phyloP scores from a whole-genome alignment of 2,888 invertebrate species.

The Agonopterix subpropinquella region DNA sequence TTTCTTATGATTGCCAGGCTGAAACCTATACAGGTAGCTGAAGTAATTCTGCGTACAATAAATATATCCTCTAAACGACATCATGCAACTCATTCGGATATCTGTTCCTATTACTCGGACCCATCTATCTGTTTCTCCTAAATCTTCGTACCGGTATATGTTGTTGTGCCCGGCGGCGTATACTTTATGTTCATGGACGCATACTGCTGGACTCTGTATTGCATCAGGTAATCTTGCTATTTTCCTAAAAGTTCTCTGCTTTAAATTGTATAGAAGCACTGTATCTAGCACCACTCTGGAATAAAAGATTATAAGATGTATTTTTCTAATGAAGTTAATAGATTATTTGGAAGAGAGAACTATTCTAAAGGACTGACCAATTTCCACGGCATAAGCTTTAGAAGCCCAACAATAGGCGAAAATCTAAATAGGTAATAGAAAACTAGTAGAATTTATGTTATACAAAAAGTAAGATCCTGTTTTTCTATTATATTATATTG shows the following conservation, averaged over 20 bases:
- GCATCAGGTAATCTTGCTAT: constrained; percentile 49
- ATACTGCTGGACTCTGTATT: constrained; percentile 54
- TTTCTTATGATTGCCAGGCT: constrained; percentile 32
- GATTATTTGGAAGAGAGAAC: too few relatives aligned
- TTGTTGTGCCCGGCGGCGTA: constrained; percentile 47
- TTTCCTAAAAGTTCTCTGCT: constrained; percentile 34
- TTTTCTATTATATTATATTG: too few relatives aligned
- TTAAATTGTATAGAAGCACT: constrained; percentile 47
- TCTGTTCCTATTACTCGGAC: constrained; percentile 26
- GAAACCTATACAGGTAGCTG: constrained; percentile 44
- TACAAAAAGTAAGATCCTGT: too few relatives aligned
- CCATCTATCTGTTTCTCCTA: constrained; percentile 36
- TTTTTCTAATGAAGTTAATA: too few relatives aligned
- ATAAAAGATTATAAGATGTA: constrained; percentile 11
- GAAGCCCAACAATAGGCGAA: too few relatives aligned
- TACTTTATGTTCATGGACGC: constrained; percentile 37
- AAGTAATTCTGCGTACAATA: constrained; percentile 56
- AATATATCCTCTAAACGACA: constrained; percentile 46
- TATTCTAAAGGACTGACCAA: too few relatives aligned
- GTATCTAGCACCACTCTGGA: constrained; percentile 52
- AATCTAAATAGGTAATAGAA: too few relatives aligned
- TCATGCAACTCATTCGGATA: constrained; percentile 38
- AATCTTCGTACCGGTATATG: constrained; percentile 45
- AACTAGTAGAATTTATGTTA: too few relatives aligned
- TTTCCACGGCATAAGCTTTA: too few relatives aligned